Conservation (phyloP, 1,140 invertebrate species). For the Sarcophaga peregrina region DNA sequence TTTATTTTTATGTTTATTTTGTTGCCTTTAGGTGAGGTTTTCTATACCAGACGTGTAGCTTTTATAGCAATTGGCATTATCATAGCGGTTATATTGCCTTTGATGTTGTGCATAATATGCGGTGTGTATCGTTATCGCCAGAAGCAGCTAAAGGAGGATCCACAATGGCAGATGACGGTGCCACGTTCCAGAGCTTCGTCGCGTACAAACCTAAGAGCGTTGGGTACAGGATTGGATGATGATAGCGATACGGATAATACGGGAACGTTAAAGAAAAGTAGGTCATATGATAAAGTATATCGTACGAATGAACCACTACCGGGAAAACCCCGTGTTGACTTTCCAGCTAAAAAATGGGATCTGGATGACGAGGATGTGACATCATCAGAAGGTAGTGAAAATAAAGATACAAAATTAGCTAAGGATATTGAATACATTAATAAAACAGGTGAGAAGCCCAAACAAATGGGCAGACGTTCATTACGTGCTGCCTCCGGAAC, state of each 20-base stretch:
- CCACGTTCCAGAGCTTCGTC: conserved; percentile 71
- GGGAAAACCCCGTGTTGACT: conserved; percentile 78
- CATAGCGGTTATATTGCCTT: conserved; percentile 79
- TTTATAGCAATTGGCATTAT: conserved; percentile 81
- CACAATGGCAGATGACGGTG: conserved; percentile 62
- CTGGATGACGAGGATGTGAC: conserved; percentile 74
- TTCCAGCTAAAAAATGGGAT: conserved; percentile 84
- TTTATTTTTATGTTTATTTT: not conserved
- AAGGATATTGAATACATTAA: conserved; percentile 72
- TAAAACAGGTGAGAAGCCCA: conserved; percentile 64
- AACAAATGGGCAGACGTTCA: conserved; percentile 69
- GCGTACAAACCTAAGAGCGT: conserved; percentile 68
- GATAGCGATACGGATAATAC: conserved; percentile 62
- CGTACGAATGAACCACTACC: conserved; percentile 83
- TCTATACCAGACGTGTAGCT: conserved; percentile 67
- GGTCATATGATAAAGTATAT: conserved; percentile 82
- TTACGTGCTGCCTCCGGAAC: conserved; percentile 63
- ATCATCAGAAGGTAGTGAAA: conserved; percentile 71
- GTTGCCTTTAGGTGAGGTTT: conserved; percentile 61
- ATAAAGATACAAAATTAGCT: conserved; percentile 70
- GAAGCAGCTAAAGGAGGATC: conserved; percentile 68
- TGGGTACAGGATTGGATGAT: conserved; percentile 58
- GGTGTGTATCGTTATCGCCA: conserved; percentile 75
- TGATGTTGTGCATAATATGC: conserved; percentile 79
- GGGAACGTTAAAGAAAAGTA: conserved; percentile 71